These are phyloP conservation scores for Philereme transversata DNA, from an alignment of 2,888 invertebrate genomes.

Conservation along the genomic window DNA sequence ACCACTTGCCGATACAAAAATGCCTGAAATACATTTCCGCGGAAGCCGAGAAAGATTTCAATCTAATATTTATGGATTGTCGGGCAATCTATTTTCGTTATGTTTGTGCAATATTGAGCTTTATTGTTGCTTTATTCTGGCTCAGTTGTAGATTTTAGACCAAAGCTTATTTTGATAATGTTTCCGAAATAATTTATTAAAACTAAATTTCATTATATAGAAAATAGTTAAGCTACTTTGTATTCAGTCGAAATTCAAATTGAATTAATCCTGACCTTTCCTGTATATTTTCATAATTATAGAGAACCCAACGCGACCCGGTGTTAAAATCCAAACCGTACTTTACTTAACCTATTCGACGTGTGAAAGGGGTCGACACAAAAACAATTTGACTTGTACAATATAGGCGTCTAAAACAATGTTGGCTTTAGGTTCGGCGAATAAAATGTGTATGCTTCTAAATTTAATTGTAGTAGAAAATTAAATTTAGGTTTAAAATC, in stretches of 20 bases:
- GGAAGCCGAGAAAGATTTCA: slow-evolving; percentile 27
- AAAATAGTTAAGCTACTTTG: slow-evolving; percentile 20
- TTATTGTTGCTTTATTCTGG: slow-evolving; percentile 10
- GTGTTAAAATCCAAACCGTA: slow-evolving; percentile 26
- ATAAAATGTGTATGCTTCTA: too few species aligned
- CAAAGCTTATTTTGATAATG: background rate
- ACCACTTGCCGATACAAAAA: slow-evolving; percentile 28
- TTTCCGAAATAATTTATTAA: background rate
- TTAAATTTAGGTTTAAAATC: too few species aligned
- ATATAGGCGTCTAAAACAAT: slow-evolving; percentile 24
- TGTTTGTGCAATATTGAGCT: background rate
- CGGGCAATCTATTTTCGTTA: slow-evolving; percentile 32
- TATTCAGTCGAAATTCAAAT: slow-evolving; percentile 25
- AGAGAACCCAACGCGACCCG: slow-evolving; percentile 26
- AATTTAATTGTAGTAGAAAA: too few species aligned
- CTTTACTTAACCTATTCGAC: slow-evolving; percentile 21
- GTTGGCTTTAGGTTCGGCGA: slow-evolving; percentile 2
- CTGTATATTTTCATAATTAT: slow-evolving; percentile 25
- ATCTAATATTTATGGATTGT: slow-evolving; percentile 36
- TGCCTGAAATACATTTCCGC: slow-evolving; percentile 22
- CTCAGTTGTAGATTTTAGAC: background rate
- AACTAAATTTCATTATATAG: slow-evolving; percentile 19
- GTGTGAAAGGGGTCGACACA: slow-evolving; percentile 38
- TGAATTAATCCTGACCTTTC: slow-evolving; percentile 28
- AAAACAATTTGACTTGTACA: slow-evolving; percentile 40